Percentiles rank a stretch among this genome's conserved stretches.
phyloP scores from a whole-genome alignment of 2,888 invertebrate genomes.

The Pollenia labialis region DNA sequence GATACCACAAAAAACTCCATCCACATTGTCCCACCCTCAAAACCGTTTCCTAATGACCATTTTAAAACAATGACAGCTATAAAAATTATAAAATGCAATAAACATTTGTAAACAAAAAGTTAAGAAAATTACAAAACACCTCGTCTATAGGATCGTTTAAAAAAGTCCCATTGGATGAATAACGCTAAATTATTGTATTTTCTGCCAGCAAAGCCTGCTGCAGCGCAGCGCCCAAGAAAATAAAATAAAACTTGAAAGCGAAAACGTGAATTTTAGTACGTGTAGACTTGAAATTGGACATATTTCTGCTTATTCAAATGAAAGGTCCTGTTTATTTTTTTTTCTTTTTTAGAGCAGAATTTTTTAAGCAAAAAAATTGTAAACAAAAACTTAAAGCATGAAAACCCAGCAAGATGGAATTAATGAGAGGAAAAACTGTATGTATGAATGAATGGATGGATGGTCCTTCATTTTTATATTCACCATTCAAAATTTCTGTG shows the following conservation, averaged over 20 bases:
- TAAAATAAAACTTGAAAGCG: slow-evolving; percentile 20
- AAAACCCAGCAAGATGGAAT: slow-evolving; percentile 15
- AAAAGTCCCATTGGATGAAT: slow-evolving; percentile 66
- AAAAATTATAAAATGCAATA: slow-evolving; percentile 66
- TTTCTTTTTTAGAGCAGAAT: background rate
- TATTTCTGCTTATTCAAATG: slow-evolving; percentile 28
- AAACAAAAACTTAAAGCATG: slow-evolving; percentile 18
- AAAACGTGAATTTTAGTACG: slow-evolving; percentile 30
- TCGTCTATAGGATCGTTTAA: slow-evolving; percentile 50
- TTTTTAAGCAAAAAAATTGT: background rate
- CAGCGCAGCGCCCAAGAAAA: background rate
- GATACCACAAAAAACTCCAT: background rate
- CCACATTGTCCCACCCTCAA: slow-evolving; percentile 2
- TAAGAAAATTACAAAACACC: slow-evolving; percentile 55
- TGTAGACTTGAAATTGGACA: slow-evolving; percentile 39
- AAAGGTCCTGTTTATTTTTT: slow-evolving; percentile 3
- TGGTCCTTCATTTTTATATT: background rate
- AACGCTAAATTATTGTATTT: slow-evolving; percentile 50
- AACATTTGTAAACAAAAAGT: slow-evolving; percentile 53
- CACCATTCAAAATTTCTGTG: background rate
- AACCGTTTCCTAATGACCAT: slow-evolving; percentile 52
- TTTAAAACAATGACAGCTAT: slow-evolving; percentile 61
- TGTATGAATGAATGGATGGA: slow-evolving; percentile 10
- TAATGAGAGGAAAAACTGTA: slow-evolving; percentile 4
- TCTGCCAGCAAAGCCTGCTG: slow-evolving; percentile 17